These are phyloP conservation scores for Crypturellus undulatus DNA, from an alignment of 2,113 vertebrate species.

Conservation along the genomic window DNA sequence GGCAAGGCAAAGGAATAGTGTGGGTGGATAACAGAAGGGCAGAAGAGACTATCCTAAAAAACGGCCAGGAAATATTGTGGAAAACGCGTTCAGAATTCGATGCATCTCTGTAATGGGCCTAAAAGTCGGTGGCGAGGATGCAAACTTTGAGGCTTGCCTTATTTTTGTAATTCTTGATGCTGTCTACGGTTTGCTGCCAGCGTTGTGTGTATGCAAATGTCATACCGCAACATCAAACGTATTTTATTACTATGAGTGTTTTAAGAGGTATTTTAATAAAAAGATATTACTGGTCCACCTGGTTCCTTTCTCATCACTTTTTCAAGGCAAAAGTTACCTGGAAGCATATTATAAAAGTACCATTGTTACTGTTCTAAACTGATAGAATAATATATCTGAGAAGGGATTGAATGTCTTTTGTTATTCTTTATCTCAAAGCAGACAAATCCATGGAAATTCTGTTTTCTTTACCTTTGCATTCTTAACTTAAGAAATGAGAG, in stretches of 20 bases:
- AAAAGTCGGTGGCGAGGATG: not conserved
- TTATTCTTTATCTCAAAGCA: not conserved
- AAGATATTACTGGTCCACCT: constrained; percentile 15
- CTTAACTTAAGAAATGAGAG: too few species aligned
- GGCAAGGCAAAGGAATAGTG: not conserved
- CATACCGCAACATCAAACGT: not conserved
- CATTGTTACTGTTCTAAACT: not conserved
- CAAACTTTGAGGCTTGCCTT: not conserved
- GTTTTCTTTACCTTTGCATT: too few species aligned
- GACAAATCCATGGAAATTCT: not conserved
- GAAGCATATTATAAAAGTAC: not conserved
- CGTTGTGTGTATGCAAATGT: not conserved
- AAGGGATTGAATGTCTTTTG: not conserved
- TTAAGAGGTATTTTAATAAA: constrained; percentile 71
- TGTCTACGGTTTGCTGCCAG: not conserved
- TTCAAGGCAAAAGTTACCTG: not conserved
- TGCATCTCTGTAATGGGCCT: not conserved
- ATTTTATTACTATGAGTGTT: constrained; percentile 14
- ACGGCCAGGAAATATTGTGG: not conserved
- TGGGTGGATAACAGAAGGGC: not conserved
- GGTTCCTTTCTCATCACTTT: constrained; percentile 20
- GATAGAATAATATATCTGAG: not conserved
- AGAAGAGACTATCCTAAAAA: accelerated
- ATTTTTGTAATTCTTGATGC: not conserved
- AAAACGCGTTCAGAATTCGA: not conserved